Evolutionary conservation across 1,140 invertebrate genomes (phyloP).

Genomic region (Drosophila pandora): DNA sequence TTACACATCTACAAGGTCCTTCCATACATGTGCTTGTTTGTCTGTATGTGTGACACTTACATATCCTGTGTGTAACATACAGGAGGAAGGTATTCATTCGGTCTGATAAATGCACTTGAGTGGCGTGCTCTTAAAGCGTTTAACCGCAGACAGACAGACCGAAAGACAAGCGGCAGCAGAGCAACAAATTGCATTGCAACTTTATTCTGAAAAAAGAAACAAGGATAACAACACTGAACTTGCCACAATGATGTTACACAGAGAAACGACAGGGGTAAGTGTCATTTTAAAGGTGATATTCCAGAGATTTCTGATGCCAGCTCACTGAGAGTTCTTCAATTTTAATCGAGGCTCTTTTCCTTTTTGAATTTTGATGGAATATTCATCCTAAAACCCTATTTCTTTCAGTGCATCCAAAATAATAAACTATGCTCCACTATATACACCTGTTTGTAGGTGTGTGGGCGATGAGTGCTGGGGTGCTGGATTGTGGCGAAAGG

Average conservation of each 20-base stretch:
- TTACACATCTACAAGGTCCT: constrained; percentile 20
- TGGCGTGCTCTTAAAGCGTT: constrained; percentile 51
- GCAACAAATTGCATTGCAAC: constrained; percentile 68
- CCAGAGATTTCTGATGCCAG: too few relatives aligned
- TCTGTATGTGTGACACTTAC: background rate
- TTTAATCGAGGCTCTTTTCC: too few relatives aligned
- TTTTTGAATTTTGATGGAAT: too few relatives aligned
- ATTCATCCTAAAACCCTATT: background rate
- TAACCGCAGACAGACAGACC: constrained; percentile 58
- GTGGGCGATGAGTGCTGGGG: constrained; percentile 2
- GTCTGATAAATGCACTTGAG: constrained; percentile 57
- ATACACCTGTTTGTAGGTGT: background rate
- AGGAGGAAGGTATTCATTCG: constrained; percentile 27
- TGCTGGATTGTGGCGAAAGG: constrained; percentile 48
- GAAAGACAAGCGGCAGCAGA: constrained; percentile 5
- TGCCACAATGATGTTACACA: background rate
- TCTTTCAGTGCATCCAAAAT: constrained; percentile 1
- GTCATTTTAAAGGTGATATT: too few relatives aligned
- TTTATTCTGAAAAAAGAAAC: background rate
- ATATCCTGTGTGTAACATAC: constrained; percentile 18
- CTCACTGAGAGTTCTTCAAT: too few relatives aligned
- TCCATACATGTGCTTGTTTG: background rate
- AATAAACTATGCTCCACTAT: background rate
- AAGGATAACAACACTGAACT: constrained; percentile 1
- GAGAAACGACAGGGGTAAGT: background rate